Percentiles rank a stretch among this genome's conserved stretches.
Evolutionary conservation across 2,888 invertebrate species (phyloP).

Genomic region (Globia sparganii): DNA sequence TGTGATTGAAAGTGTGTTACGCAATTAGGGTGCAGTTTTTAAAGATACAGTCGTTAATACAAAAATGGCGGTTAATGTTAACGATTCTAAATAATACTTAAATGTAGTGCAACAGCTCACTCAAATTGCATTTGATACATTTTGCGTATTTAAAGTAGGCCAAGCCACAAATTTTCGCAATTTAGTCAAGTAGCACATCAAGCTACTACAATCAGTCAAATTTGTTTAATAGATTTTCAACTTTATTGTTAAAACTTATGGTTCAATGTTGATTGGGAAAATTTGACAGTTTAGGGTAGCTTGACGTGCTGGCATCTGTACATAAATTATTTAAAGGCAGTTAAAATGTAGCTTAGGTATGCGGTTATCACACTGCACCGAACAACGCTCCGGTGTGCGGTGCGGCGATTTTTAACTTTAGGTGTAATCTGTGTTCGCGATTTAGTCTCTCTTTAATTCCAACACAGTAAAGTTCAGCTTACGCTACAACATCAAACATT

Average conservation of each 20-base stretch:
- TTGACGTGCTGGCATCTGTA: no score
- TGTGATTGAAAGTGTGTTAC: neutral
- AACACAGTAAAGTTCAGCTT: no score
- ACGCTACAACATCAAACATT: no score
- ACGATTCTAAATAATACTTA: conserved; percentile 22
- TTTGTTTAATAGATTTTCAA: no score
- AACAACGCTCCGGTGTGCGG: neutral
- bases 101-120: conserved; percentile 16
- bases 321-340: conserved; percentile 37
- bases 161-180: conserved; percentile 38
- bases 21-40: neutral
- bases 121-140: conserved; percentile 38
- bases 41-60: neutral
- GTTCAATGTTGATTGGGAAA: no score
- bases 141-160: conserved; percentile 44
- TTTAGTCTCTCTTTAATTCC: no score
- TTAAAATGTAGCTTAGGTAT: conserved; percentile 18
- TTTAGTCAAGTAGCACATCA: conserved; percentile 43
- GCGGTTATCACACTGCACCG: neutral
- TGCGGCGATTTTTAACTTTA: neutral
- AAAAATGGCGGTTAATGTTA: conserved; percentile 27
- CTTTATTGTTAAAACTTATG: no score
- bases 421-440: no score
- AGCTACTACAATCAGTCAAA: no score
- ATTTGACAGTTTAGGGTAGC: no score